phyloP scores from a whole-genome alignment of 2,888 invertebrate genomes.

The Ctena decussata region DNA sequence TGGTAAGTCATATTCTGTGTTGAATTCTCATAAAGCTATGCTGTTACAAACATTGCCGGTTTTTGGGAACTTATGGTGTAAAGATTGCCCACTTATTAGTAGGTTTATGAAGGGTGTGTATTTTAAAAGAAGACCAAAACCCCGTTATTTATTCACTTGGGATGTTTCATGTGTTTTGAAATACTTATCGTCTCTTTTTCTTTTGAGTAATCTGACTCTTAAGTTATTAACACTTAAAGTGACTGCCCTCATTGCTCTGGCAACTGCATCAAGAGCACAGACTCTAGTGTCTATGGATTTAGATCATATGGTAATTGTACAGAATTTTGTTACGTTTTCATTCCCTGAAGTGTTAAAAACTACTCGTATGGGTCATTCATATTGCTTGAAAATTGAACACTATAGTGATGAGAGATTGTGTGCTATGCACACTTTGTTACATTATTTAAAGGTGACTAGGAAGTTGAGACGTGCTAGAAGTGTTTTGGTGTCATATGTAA shows the following conservation, averaged over 20 bases:
- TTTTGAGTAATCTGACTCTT: not conserved
- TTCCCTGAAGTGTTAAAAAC: slow-evolving; percentile 12
- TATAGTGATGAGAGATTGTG: slow-evolving; percentile 12
- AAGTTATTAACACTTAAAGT: slow-evolving; percentile 30
- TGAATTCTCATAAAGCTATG: slow-evolving; percentile 34
- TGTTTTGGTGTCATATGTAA: not conserved
- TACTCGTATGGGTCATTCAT: slow-evolving; percentile 10
- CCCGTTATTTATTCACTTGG: slow-evolving; percentile 34
- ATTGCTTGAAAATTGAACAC: slow-evolving; percentile 15
- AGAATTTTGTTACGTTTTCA: not conserved
- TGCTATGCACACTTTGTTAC: slow-evolving; percentile 14
- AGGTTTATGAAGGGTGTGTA: slow-evolving; percentile 28
- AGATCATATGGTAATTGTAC: slow-evolving; percentile 12
- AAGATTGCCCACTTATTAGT: not conserved
- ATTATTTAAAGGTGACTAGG: not conserved
- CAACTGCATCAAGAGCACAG: slow-evolving; percentile 19
- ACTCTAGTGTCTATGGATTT: not conserved
- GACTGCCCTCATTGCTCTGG: slow-evolving; percentile 10
- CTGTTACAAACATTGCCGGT: slow-evolving; percentile 14
- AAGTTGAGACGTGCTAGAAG: not conserved
- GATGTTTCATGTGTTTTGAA: slow-evolving; percentile 8
- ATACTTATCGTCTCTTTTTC: too few relatives aligned
- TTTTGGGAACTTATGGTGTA: slow-evolving; percentile 11
- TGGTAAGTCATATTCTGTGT: too few relatives aligned
- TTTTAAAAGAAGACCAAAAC: slow-evolving; percentile 6